Evolutionary conservation across 30 jellyfish, hydroid and myxozoan species (phyloP), one percentile per base, ranked within the genome.

Genomic region (Euphysa ruthae): DNA sequence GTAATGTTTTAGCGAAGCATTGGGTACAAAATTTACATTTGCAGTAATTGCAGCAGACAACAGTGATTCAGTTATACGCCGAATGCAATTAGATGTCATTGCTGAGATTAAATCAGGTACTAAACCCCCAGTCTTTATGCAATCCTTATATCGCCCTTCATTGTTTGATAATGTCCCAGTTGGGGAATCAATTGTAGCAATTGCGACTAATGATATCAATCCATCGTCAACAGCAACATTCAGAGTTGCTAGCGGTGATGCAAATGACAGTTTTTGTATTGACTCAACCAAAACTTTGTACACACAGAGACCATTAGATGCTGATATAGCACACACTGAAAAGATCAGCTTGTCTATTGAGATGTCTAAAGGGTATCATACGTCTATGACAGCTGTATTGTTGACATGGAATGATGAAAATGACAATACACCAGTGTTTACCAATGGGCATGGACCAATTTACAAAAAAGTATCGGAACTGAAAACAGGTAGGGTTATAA

Each of bases 391-490:
- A 4, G 27, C 27, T 33, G 50, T 86, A 32, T 61, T 52, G 66
- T 61, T 76, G 34, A 44, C 69, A 0, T 13, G 55, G 8, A 52
- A 49, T 19, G 88, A 65, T 49, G 93, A 78, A 6, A 86, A 86
- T 55, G 96, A 86, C 66, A 86, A 86, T 43, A 35, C 57, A 28
- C 96, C 96, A 6, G 77, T 61, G 8, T 86, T 86, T 60, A 62
- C n/a, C 10, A 72, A 66, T 54, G 95, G 93, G 6, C 42, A 33
- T 21, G 75, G 79, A 12, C 82, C 85, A 29, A 69, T 73, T 24
- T 57, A 19, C 10, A 82, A 58, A 46, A 55, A 27, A n/a, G 33
- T 82, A 4, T 71, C 91, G 1, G 94, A 82, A 58, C 25, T 81
- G 20, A 24, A 30, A 18, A 62, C 20, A 23, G 4, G 69, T 62